Evolutionary conservation across 2,797 vertebrate species (phyloP).

Genomic region (Acanthopagrus latus): DNA sequence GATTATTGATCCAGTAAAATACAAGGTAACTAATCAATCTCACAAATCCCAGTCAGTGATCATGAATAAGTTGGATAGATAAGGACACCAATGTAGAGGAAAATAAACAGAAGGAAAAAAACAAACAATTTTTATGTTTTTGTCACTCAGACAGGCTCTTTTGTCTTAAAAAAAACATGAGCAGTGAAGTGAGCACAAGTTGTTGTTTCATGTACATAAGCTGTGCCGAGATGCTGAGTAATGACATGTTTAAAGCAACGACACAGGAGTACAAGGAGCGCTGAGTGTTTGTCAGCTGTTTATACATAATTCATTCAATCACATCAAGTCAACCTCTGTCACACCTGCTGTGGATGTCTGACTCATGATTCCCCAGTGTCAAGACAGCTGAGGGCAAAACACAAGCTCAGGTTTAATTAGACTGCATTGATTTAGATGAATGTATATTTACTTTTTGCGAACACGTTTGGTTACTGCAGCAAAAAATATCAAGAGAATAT

Average conservation of each 20-base stretch:
- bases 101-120: not conserved
- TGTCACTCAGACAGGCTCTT: not conserved
- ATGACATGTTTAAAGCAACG: constrained; percentile 86
- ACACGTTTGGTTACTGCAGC: constrained; percentile 7
- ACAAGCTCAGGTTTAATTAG: constrained; percentile 35
- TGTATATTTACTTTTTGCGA: constrained; percentile 15
- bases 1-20: constrained; percentile 2
- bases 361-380: constrained; percentile 35
- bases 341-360: constrained; percentile 73
- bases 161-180: constrained; percentile 4
- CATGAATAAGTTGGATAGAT: not conserved
- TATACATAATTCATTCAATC: constrained; percentile 84
- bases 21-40: not conserved
- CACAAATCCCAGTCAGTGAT: not conserved
- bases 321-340: constrained; percentile 53
- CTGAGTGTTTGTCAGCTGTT: constrained; percentile 66
- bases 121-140: not conserved
- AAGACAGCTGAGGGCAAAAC: constrained; percentile 15
- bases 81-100: not conserved
- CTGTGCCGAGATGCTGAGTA: constrained; percentile 57
- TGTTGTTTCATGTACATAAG: constrained; percentile 52
- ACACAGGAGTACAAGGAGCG: constrained; percentile 59
- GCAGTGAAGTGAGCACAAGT: not conserved
- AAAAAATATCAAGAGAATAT: not conserved
- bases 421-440: not conserved